Percentiles rank a stretch among this genome's conserved stretches.
phyloP scores from a whole-genome alignment of 2,888 invertebrate genomes.

The Nomada ruficornis region DNA sequence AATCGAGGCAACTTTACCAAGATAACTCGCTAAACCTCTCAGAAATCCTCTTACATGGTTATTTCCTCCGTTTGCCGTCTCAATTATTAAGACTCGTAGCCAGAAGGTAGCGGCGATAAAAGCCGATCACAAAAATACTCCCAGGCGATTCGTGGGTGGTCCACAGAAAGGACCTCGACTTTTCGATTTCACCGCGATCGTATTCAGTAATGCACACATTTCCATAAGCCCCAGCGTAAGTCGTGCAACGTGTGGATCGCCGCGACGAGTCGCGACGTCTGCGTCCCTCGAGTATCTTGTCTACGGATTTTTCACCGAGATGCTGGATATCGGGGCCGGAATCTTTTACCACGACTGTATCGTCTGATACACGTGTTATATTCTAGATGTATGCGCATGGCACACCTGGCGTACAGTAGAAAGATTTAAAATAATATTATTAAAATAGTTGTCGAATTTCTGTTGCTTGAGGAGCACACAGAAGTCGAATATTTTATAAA shows the following conservation, averaged over 20 bases:
- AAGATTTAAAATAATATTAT: too few relatives aligned
- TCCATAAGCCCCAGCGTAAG: slow-evolving; percentile 38
- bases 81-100: slow-evolving; percentile 38
- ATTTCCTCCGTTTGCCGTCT: neutral
- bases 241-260: slow-evolving; percentile 13
- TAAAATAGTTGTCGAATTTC: too few relatives aligned
- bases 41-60: neutral
- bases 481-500: too few relatives aligned
- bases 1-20: neutral
- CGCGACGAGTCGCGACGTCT: slow-evolving; percentile 23
- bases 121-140: slow-evolving; percentile 39
- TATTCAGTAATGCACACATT: slow-evolving; percentile 43
- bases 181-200: slow-evolving; percentile 41
- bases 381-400: neutral
- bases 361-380: neutral
- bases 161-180: slow-evolving; percentile 25
- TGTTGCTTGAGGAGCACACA: too few relatives aligned
- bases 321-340: slow-evolving; percentile 25
- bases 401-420: neutral
- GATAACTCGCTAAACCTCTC: neutral
- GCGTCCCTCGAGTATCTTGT: slow-evolving; percentile 26
- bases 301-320: slow-evolving; percentile 5
- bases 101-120: neutral
- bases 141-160: slow-evolving; percentile 17
- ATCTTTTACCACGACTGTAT: slow-evolving; percentile 2